These are phyloP conservation scores for Hemicentrotus pulcherrimus DNA, from an alignment of 35 echinoderm and acorn worm genomes.

Conservation along the genomic window DNA sequence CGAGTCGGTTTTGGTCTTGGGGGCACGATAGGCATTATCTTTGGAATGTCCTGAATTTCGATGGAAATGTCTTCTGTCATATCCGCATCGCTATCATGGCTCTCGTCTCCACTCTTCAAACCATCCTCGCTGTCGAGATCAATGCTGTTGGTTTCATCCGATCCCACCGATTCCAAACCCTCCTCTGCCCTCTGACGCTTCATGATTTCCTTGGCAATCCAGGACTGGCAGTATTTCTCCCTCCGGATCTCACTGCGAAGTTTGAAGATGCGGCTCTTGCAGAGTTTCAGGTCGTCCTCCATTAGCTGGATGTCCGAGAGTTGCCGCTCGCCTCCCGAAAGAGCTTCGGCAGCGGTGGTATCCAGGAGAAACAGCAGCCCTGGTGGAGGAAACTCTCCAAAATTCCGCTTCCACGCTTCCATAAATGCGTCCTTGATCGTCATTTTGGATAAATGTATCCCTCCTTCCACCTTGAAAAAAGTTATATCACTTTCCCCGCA, in stretches of 20 bases:
- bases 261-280: conserved; percentile 51
- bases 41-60: neutral
- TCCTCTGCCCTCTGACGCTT: conserved; percentile 65
- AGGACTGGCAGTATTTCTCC: conserved; percentile 77
- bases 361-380: conserved; percentile 51
- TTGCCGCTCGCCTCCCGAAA: neutral
- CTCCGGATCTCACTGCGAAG: conserved; percentile 70
- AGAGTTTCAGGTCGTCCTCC: conserved; percentile 72
- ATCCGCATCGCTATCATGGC: conserved; percentile 24
- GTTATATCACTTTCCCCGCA: neutral
- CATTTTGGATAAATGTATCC: conserved; percentile 42
- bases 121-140: conserved; percentile 49
- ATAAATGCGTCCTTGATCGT: conserved; percentile 66
- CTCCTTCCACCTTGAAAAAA: neutral
- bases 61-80: neutral
- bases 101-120: neutral
- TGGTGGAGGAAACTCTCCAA: conserved; percentile 53
- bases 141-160: conserved; percentile 29
- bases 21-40: neutral
- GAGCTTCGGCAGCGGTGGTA: conserved; percentile 2
- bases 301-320: conserved; percentile 34
- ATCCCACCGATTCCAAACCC: conserved; percentile 62
- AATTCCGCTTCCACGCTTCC: conserved; percentile 58
- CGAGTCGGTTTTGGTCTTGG: conserved; percentile 12
- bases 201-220: conserved; percentile 71